A percentile compares a stretch with the other conserved stretches of the same genome.
phyloP scores from a whole-genome alignment of 2,113 vertebrate genomes.

The Pseudolaguvia tuberculata region DNA sequence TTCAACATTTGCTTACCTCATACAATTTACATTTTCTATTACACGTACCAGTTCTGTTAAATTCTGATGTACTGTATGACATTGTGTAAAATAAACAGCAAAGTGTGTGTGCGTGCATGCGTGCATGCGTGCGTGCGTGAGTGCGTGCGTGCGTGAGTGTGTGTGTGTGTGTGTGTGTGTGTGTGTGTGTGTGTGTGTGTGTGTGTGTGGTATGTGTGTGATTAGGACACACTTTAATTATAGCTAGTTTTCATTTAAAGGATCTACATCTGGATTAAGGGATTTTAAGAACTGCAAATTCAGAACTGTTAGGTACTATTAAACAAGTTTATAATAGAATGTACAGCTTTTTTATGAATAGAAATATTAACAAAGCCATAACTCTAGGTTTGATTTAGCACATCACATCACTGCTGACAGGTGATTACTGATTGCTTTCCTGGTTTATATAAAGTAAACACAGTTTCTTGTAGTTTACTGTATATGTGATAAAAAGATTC shows the following conservation, averaged over 20 bases:
- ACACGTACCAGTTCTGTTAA: not conserved
- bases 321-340: not conserved
- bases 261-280: not conserved
- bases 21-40: not conserved
- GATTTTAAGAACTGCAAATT: not conserved
- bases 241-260: not conserved
- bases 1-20: slow-evolving; percentile 15
- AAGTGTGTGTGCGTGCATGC: slow-evolving; percentile 4
- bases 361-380: not conserved
- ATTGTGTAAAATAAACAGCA: slow-evolving; percentile 13
- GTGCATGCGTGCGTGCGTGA: too few species aligned
- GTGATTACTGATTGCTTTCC: not conserved
- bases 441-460: not conserved
- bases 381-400: not conserved
- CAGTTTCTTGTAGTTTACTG: not conserved
- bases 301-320: not conserved
- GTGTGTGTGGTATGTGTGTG: too few species aligned
- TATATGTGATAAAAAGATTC: too few species aligned
- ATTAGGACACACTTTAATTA: too few species aligned
- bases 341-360: not conserved
- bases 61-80: not conserved
- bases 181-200: too few species aligned
- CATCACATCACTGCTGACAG: not conserved
- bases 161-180: too few species aligned
- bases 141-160: too few species aligned